Percentiles rank a stretch among this genome's conserved stretches.
These are phyloP conservation scores for Macrotis lagotis DNA, from an alignment of 2,113 vertebrate species.

Conservation along the genomic window DNA sequence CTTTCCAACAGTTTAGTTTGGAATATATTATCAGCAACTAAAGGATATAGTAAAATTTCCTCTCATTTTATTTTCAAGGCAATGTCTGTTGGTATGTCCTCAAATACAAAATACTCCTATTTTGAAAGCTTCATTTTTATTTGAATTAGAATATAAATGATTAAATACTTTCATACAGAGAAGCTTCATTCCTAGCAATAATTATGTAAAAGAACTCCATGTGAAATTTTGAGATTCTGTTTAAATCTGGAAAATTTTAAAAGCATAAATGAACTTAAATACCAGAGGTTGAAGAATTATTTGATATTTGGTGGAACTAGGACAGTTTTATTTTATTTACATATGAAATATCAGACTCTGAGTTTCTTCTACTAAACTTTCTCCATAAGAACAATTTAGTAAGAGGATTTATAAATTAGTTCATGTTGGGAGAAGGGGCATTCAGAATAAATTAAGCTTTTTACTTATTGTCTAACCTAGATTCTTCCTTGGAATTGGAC, in stretches of 20 bases:
- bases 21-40: constrained; percentile 69
- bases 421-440: background rate
- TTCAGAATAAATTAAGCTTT: constrained; percentile 23
- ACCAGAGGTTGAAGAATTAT: constrained; percentile 74
- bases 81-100: constrained; percentile 68
- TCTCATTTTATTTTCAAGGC: constrained; percentile 65
- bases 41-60: constrained; percentile 64
- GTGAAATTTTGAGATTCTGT: constrained; percentile 66
- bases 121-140: constrained; percentile 66
- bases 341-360: constrained; percentile 56
- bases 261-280: constrained; percentile 62
- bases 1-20: constrained; percentile 50
- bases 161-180: constrained; percentile 64
- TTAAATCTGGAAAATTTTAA: constrained; percentile 67
- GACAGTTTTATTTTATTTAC: constrained; percentile 75
- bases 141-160: constrained; percentile 70
- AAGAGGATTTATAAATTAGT: constrained; percentile 64
- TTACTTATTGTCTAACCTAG: constrained; percentile 59
- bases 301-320: constrained; percentile 70
- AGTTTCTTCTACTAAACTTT: constrained; percentile 49
- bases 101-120: constrained; percentile 44
- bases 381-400: constrained; percentile 58
- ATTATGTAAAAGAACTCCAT: constrained; percentile 51
- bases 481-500: constrained; percentile 27
- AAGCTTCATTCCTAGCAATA: constrained; percentile 67